These are phyloP conservation scores for Zoanthus sociatus DNA, from an alignment of 92 coral and sea anemone species.

Conservation along the genomic window DNA sequence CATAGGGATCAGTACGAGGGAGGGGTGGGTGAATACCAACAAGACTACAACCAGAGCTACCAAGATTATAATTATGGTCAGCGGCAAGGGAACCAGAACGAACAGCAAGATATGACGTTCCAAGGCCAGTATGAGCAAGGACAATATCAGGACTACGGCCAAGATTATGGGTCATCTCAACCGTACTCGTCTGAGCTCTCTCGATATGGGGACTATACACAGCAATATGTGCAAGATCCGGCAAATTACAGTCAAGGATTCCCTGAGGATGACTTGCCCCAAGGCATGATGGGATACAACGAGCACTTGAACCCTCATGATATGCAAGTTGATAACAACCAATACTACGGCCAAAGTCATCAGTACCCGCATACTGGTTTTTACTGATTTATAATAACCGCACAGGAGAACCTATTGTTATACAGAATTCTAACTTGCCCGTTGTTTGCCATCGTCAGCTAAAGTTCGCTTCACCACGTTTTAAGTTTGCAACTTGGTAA, in stretches of 20 bases:
- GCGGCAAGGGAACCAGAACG: constrained; percentile 63
- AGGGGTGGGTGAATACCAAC: constrained; percentile 13
- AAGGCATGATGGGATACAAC: constrained; percentile 41
- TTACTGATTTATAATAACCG: background rate
- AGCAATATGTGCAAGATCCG: constrained; percentile 77
- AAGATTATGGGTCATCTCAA: constrained; percentile 34
- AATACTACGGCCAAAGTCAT: constrained; percentile 31
- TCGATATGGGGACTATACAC: constrained; percentile 66
- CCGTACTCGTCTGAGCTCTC: constrained; percentile 64
- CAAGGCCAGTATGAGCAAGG: constrained; percentile 74
- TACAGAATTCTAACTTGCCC: too few relatives aligned
- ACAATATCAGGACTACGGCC: constrained; percentile 76
- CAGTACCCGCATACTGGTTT: constrained; percentile 26
- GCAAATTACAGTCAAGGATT: constrained; percentile 41
- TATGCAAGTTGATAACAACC: constrained; percentile 32
- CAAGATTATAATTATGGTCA: constrained; percentile 39
- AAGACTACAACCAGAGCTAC: constrained; percentile 24
- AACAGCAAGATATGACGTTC: constrained; percentile 65
- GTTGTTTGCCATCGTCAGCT: too few relatives aligned
- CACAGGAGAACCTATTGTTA: too few relatives aligned
- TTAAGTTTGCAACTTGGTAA: too few relatives aligned
- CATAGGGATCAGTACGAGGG: constrained; percentile 23
- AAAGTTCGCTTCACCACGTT: too few relatives aligned
- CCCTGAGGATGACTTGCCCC: constrained; percentile 39
- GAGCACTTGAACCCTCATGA: constrained; percentile 45